These are phyloP conservation scores for Chaitophorus viminalis DNA, from an alignment of 2,888 invertebrate species.

Conservation along the genomic window DNA sequence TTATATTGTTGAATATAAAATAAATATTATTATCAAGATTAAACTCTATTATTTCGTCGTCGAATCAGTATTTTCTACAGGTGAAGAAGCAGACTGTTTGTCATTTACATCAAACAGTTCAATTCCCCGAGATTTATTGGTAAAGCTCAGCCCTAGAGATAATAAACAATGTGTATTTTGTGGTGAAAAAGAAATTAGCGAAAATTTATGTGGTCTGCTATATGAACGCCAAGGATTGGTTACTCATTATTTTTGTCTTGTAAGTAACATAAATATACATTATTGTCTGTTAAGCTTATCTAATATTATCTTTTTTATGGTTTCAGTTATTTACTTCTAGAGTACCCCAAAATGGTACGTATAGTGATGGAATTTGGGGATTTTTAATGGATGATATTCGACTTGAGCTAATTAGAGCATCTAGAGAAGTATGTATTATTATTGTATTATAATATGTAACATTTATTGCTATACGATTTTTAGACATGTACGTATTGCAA, in stretches of 20 bases:
- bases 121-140: not conserved
- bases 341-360: conserved; percentile 75
- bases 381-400: conserved; percentile 78
- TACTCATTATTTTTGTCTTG: conserved; percentile 82
- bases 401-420: conserved; percentile 74
- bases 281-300: not conserved
- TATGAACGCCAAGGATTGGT: conserved; percentile 71
- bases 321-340: conserved; percentile 77
- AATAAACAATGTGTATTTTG: conserved; percentile 71
- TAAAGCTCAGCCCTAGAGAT: not conserved
- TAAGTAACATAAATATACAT: conserved; percentile 68
- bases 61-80: too few species aligned
- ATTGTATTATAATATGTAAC: not conserved
- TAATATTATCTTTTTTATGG: conserved; percentile 59
- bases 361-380: conserved; percentile 78
- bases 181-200: conserved; percentile 69
- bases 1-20: too few species aligned
- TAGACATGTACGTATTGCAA: conserved; percentile 79
- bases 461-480: conserved; percentile 64
- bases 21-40: too few species aligned
- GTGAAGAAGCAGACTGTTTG: too few species aligned
- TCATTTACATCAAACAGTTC: too few species aligned
- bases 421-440: conserved; percentile 72
- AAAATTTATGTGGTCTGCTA: conserved; percentile 71
- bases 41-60: too few species aligned